A percentile compares a stretch with the other conserved stretches of the same genome.
Evolutionary conservation across 2,888 invertebrate species (phyloP).

Genomic region (Marronus borbonicus): DNA sequence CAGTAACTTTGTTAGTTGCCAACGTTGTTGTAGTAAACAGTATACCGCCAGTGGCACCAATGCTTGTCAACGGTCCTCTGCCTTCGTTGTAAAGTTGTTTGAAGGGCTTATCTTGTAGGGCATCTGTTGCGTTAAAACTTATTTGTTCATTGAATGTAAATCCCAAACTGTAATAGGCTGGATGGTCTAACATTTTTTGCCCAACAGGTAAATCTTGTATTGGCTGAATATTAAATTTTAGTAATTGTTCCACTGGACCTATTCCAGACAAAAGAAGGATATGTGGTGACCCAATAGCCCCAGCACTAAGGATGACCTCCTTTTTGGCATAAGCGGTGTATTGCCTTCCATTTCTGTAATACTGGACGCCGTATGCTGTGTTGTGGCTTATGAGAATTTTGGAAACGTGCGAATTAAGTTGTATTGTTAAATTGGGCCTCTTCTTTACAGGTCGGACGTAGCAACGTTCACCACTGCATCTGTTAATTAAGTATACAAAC

Average conservation of each 20-base stretch:
- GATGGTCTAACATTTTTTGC: slow-evolving; percentile 80
- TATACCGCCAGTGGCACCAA: neutral
- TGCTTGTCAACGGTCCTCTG: neutral
- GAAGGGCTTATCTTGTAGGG: neutral
- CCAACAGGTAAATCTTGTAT: slow-evolving; percentile 77
- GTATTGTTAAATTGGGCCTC: slow-evolving; percentile 69
- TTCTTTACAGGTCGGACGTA: slow-evolving; percentile 65
- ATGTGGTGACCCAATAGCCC: slow-evolving; percentile 30
- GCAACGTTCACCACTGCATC: slow-evolving; percentile 67
- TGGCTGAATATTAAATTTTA: slow-evolving; percentile 72
- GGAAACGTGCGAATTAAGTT: slow-evolving; percentile 67
- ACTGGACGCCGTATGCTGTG: slow-evolving; percentile 62
- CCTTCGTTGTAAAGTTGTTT: neutral
- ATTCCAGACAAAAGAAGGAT: slow-evolving; percentile 85
- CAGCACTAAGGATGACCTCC: slow-evolving; percentile 47
- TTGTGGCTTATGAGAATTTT: slow-evolving; percentile 62
- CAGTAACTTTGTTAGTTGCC: neutral
- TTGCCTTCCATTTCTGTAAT: slow-evolving; percentile 40
- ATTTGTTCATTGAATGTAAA: slow-evolving; percentile 70
- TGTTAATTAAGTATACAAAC: slow-evolving; percentile 42
- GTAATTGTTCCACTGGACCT: slow-evolving; percentile 76
- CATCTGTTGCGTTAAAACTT: neutral
- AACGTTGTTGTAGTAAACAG: neutral
- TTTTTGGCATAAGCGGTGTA: slow-evolving; percentile 34
- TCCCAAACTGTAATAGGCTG: slow-evolving; percentile 77